Base-by-base conservation (phyloP, 2,888 invertebrate species). In the Xestoiulus laeticollis region DNA sequence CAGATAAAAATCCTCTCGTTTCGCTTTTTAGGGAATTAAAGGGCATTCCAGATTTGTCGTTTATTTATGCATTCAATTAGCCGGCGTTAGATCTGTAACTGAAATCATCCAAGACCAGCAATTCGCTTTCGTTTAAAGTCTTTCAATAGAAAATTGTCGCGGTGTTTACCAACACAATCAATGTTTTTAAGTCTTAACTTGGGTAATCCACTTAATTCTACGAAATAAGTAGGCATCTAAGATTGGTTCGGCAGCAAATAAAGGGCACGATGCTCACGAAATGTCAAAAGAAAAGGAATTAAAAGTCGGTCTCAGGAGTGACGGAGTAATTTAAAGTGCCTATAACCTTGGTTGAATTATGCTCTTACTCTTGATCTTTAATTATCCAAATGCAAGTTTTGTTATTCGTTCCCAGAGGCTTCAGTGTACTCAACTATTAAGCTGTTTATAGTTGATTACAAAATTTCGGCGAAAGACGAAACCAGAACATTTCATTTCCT, bases 91-190 rank as follows among this genome's bases (percentile, higher is more conserved):
- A 78, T 78, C 78, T 10, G 78, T 78, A 30, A 78, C 30, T 78
- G 78, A 78, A 78, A 30, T 26, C 78, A 68, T 12, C 68, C 26
- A 26, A 68, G 68, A 68, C 22, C 26, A 68, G 30, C 30, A 14
- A 12, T 16, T 78, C 16, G 78, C 78, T 16, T 78, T 78, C 78
- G 14, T 30, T 78, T 16, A 78, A 78, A 78, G 30, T 19, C 30
- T 78, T 78, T 78, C 30, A 78, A 78, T 78, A 78, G 78, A 32
- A 78, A 78, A 78, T 78, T 10, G 30, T 26, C 78, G 30, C 30
- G 78, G 30, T 78, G 30, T 78, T 78, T 78, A 78, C 78, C 78
- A 78, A 78, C 78, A 78, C 78, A 78, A 32, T 78, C 78, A 78
- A 78, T 78, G 78, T 78, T 78, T 78, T 78, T 78, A 78, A 78